Evolutionary conservation across 2,113 vertebrate species (phyloP).

Genomic region (Pipa parva): DNA sequence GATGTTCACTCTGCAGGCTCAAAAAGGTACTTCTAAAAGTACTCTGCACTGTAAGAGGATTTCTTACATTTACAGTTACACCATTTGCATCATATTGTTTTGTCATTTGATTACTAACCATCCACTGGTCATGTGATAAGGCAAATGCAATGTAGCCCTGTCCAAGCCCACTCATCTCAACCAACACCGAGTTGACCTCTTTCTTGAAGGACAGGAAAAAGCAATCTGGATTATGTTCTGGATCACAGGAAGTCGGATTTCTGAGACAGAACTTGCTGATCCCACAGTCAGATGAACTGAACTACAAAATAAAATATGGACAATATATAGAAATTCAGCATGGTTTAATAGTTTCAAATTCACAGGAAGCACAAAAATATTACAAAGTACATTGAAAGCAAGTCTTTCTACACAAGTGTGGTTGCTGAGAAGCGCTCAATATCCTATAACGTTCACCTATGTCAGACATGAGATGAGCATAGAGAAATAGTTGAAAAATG

Average conservation of each 20-base stretch:
- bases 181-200: slow-evolving; percentile 55
- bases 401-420: too few relatives aligned
- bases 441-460: not conserved
- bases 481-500: too few relatives aligned
- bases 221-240: slow-evolving; percentile 57
- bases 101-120: slow-evolving; percentile 77
- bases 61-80: too few relatives aligned
- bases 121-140: slow-evolving; percentile 78
- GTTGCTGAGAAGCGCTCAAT: not conserved
- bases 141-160: slow-evolving; percentile 79
- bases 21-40: too few relatives aligned
- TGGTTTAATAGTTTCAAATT: too few relatives aligned
- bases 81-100: too few relatives aligned
- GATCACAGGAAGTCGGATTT: slow-evolving; percentile 71
- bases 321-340: not conserved
- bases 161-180: slow-evolving; percentile 79
- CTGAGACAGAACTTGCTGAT: slow-evolving; percentile 72
- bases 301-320: slow-evolving; percentile 55
- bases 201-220: slow-evolving; percentile 74
- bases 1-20: too few relatives aligned
- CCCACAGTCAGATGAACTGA: slow-evolving; percentile 73
- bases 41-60: too few relatives aligned
- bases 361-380: too few relatives aligned
- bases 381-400: not conserved
- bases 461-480: too few relatives aligned